A percentile compares a stretch with the other conserved stretches of the same genome.
These are phyloP conservation scores for Drosophila repleta DNA, from an alignment of 1,140 invertebrate genomes.

Conservation along the genomic window DNA sequence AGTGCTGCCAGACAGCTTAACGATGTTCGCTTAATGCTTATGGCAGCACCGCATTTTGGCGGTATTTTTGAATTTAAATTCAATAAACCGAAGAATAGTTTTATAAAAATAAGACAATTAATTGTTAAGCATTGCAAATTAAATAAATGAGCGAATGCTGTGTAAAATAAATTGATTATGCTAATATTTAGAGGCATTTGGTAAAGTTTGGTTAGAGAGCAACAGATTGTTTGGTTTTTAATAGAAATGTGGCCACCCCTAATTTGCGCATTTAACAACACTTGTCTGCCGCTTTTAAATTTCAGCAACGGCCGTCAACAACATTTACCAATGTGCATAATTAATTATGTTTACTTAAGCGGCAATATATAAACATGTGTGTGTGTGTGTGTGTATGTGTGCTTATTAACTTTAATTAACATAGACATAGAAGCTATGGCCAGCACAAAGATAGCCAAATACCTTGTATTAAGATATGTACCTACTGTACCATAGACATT, in stretches of 20 bases:
- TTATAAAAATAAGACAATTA: background rate
- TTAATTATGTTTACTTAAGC: background rate
- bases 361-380: background rate
- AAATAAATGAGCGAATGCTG: too few relatives aligned
- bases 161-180: background rate
- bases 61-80: background rate
- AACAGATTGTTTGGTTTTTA: background rate
- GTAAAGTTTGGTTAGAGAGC: background rate
- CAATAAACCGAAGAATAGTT: background rate
- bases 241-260: background rate
- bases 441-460: background rate
- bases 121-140: too few relatives aligned
- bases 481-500: background rate
- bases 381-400: constrained; percentile 2
- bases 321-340: background rate
- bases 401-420: constrained; percentile 25
- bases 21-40: background rate
- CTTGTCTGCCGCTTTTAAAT: background rate
- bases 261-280: background rate
- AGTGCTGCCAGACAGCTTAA: background rate
- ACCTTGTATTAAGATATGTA: background rate
- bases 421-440: background rate
- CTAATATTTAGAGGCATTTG: background rate
- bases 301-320: background rate
- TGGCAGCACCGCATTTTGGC: background rate